Conservation (phyloP, 2,888 invertebrate genomes). For the Dendrolimus pini region DNA sequence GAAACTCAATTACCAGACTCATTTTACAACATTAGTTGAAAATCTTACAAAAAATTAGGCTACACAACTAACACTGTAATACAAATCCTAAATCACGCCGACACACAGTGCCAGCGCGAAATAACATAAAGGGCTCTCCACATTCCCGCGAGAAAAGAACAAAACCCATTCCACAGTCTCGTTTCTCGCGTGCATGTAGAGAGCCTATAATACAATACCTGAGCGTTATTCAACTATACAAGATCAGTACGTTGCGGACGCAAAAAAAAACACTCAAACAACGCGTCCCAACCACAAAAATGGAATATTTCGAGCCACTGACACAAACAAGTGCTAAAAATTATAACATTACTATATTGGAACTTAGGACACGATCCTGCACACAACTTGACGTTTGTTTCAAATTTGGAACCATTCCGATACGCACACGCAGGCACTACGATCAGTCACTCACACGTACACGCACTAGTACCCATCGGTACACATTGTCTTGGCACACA, state of each 20-base stretch:
- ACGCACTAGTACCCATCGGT: conserved; percentile 41
- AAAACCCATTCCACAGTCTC: too few species aligned
- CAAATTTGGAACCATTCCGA: conserved; percentile 5
- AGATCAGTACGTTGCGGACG: conserved; percentile 27
- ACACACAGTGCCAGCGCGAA: conserved; percentile 40
- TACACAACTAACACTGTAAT: conserved; percentile 42
- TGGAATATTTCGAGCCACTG: conserved; percentile 50
- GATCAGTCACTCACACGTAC: conserved; percentile 15
- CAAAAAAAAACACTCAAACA: conserved; percentile 28
- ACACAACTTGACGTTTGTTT: conserved; percentile 1
- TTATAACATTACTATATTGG: conserved; percentile 7
- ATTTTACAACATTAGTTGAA: conserved; percentile 46
- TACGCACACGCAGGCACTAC: conserved; percentile 15
- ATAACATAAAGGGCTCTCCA: too few species aligned
- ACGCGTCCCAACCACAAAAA: conserved; percentile 24
- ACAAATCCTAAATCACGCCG: conserved; percentile 30
- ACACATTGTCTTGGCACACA: conserved; percentile 51
- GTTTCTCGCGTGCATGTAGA: too few species aligned
- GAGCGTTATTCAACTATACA: conserved; percentile 26
- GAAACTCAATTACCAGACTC: conserved; percentile 46
- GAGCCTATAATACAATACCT: conserved; percentile 12
- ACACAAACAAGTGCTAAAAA: conserved; percentile 19
- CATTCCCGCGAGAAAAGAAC: too few species aligned
- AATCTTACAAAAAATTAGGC: conserved; percentile 40
- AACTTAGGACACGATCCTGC: conserved; percentile 5